These are phyloP conservation scores for Drosophila malerkotliana DNA, from an alignment of 1,140 invertebrate genomes.

Conservation along the genomic window DNA sequence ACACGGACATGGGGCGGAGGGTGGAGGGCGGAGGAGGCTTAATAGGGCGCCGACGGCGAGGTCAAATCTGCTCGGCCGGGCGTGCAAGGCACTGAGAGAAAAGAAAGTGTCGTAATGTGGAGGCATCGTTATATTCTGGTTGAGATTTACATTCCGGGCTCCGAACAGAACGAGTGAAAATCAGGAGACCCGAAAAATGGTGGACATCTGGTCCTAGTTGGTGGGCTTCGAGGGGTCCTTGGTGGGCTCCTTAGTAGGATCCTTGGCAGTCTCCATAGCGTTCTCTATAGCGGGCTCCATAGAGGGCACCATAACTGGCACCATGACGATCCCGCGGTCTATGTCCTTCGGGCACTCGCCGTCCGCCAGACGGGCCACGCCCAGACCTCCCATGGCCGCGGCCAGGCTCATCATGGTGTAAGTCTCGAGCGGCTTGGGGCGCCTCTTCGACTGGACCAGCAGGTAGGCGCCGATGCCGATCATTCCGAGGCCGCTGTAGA, in stretches of 20 bases:
- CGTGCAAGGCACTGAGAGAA: conserved; percentile 15
- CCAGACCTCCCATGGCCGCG: neutral
- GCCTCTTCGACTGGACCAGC: neutral
- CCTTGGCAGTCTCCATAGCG: no score
- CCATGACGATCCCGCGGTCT: neutral
- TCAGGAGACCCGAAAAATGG: no score
- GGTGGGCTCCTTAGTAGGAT: no score
- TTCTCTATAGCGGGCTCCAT: no score
- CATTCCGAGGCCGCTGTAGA: neutral
- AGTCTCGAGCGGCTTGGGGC: neutral
- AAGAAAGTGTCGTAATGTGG: no score
- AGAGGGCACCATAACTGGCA: no score
- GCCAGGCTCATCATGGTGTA: conserved; percentile 2
- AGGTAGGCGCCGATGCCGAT: neutral
- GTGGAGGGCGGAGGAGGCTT: neutral
- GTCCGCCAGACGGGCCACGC: neutral
- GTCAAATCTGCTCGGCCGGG: conserved; percentile 35
- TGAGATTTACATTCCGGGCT: no score
- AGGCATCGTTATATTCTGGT: no score
- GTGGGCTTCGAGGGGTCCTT: neutral
- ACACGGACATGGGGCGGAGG: neutral
- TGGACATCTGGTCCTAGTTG: neutral
- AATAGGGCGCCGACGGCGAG: conserved; percentile 16
- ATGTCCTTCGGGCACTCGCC: neutral
- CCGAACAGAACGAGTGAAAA: no score